Base-by-base conservation (phyloP, 2,888 invertebrate genomes). In the Pantelozetes paolii region DNA sequence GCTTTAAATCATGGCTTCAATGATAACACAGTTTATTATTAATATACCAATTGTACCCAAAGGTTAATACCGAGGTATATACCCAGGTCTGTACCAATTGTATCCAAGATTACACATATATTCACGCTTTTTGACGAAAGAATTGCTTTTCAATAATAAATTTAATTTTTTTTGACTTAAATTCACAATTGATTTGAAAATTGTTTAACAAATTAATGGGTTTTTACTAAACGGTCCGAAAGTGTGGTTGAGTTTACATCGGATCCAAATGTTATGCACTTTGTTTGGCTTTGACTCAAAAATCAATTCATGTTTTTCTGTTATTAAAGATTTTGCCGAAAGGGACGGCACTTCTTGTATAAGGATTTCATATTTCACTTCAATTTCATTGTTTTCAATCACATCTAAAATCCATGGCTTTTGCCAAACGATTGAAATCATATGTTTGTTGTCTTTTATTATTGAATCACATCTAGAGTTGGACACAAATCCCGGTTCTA, bases 401-500 rank as follows among this genome's bases (percentile, higher is more conserved):
- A 74, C 76, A 13, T 54, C 23, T 11, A 77, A 45, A 71, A 77
- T 77, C 77, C 77, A 77, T 15, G 77, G 77, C 59, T 26, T n/a
- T 23, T 71, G 36, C 77, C 77, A 77, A 13, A 32, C 28, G 9
- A 62, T 62, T 18, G 8, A 18, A n/a, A 62, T 5, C n/a, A 28
- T n/a, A 11, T 13, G n/a, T 3, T 13, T n/a, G 1, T 36, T 20
- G n/a, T 62, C 20, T 3, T 11, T 28, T 62, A n/a, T 11, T 8
- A 32, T 20, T 62, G 23, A 13, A 42, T 18, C 57, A 59, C 42
- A 62, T 23, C n/a, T 74, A 15, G 32, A 48, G 28, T 64, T 71
- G 45, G 28, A 20, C 59, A 59, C 71, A 71, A 48, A 23, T 30
- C 28, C 36, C 2, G 70, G 50, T 28, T 28, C 30, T 28, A 50